phyloP scores from a whole-genome alignment of 1,140 invertebrate genomes.

The Hyphantria cunea region DNA sequence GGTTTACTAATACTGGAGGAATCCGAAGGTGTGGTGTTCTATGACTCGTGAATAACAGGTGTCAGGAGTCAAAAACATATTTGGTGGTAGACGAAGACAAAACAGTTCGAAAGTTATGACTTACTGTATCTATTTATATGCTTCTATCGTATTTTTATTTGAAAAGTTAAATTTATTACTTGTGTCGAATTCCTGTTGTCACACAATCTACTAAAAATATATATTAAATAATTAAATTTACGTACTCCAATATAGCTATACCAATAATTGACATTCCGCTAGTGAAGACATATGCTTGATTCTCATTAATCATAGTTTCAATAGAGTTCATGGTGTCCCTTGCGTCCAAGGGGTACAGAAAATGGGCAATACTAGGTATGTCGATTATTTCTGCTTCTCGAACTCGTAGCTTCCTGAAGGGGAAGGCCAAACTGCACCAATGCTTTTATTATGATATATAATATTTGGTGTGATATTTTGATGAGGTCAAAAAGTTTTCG shows the following conservation, averaged over 20 bases:
- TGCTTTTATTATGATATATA: no score
- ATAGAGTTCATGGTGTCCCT: conserved; percentile 59
- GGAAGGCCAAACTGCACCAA: no score
- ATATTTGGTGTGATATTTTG: no score
- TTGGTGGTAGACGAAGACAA: no score
- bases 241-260: conserved; percentile 63
- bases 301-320: conserved; percentile 53
- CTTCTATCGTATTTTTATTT: no score
- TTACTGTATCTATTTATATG: no score
- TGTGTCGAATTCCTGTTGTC: not conserved
- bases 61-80: no score
- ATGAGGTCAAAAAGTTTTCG: no score
- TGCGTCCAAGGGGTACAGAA: conserved; percentile 50
- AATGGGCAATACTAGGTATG: conserved; percentile 54
- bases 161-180: not conserved
- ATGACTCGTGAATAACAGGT: no score
- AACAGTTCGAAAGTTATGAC: no score
- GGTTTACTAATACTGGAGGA: no score
- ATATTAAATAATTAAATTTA: not conserved
- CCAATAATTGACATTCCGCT: conserved; percentile 59
- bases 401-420: conserved; percentile 57
- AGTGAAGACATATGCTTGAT: conserved; percentile 66
- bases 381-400: conserved; percentile 59
- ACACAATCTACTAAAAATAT: not conserved
- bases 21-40: no score